phyloP scores from a whole-genome alignment of 1,140 invertebrate species.

The Drosophila baimaii region DNA sequence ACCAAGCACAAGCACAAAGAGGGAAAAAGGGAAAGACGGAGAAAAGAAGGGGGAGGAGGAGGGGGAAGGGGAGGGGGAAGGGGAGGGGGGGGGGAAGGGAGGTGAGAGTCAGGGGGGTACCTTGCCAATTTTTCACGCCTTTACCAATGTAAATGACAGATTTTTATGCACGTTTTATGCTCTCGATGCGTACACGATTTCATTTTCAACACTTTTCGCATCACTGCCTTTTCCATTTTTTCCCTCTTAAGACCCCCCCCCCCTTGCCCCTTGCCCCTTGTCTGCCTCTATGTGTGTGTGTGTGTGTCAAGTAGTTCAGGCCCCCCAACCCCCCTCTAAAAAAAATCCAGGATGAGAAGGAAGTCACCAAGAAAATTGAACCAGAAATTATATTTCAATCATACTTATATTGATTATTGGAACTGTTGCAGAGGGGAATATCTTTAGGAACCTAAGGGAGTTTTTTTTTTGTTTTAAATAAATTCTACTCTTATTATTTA shows the following conservation, averaged over 20 bases:
- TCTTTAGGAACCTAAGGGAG: too few species aligned
- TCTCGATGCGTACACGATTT: conserved; percentile 65
- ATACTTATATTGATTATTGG: conserved; percentile 6
- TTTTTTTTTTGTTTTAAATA: too few species aligned
- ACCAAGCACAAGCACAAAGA: conserved; percentile 25
- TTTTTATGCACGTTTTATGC: conserved; percentile 68
- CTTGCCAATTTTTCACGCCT: conserved; percentile 57
- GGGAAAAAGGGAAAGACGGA: conserved; percentile 1
- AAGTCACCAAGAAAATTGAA: conserved; percentile 33
- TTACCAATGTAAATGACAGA: conserved; percentile 71
- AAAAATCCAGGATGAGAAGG: conserved; percentile 3
- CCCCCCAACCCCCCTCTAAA: conserved; percentile 1
- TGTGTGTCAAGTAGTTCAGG: conserved; percentile 24
- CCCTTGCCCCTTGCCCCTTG: not conserved
- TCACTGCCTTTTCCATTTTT: conserved; percentile 31
- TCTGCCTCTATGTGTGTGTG: not conserved
- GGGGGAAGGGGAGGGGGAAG: not conserved
- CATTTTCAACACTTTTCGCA: conserved; percentile 65
- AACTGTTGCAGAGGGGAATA: too few species aligned
- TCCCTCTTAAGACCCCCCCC: not conserved
- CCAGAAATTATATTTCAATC: conserved; percentile 27
- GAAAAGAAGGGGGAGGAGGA: not conserved
- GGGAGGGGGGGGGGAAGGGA: too few species aligned
- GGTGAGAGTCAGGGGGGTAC: not conserved
- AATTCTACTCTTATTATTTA: not conserved